These are phyloP conservation scores for Leucoraja ocellata DNA, from an alignment of 2,797 vertebrate genomes.

Conservation along the genomic window DNA sequence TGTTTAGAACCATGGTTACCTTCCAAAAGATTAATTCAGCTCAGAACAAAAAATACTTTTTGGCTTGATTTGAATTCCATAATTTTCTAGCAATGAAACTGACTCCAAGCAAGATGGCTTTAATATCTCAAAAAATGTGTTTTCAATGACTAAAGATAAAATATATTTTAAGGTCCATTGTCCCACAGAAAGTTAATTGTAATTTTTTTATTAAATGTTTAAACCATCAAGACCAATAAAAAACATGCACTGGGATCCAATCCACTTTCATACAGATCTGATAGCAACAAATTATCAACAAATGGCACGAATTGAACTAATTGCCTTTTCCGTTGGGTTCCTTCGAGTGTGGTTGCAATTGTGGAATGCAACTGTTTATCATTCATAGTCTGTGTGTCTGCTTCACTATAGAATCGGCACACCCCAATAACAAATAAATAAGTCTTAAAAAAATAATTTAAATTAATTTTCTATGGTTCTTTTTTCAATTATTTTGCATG, in stretches of 20 bases:
- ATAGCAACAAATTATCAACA: slow-evolving; percentile 12
- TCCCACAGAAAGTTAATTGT: slow-evolving; percentile 19
- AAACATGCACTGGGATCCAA: background rate
- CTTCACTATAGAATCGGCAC: background rate
- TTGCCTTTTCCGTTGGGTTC: background rate
- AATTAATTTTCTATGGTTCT: background rate
- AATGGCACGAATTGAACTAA: background rate
- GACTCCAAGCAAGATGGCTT: background rate
- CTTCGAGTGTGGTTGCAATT: background rate
- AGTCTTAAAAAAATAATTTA: background rate
- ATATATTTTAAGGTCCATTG: background rate
- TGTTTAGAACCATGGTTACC: background rate
- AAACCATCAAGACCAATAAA: background rate
- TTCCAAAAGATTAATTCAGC: slow-evolving; percentile 10
- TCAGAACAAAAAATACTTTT: background rate
- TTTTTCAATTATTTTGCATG: background rate
- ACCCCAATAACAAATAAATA: background rate
- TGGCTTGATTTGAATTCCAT: background rate
- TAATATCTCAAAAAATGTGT: background rate
- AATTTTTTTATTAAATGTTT: background rate
- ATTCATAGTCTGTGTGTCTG: background rate
- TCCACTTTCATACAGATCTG: slow-evolving; percentile 6
- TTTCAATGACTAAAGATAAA: background rate
- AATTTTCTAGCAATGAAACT: background rate
- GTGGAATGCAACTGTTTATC: slow-evolving; percentile 10